Conservation (phyloP, 2,888 invertebrate genomes). For the Agriotes lineatus region DNA sequence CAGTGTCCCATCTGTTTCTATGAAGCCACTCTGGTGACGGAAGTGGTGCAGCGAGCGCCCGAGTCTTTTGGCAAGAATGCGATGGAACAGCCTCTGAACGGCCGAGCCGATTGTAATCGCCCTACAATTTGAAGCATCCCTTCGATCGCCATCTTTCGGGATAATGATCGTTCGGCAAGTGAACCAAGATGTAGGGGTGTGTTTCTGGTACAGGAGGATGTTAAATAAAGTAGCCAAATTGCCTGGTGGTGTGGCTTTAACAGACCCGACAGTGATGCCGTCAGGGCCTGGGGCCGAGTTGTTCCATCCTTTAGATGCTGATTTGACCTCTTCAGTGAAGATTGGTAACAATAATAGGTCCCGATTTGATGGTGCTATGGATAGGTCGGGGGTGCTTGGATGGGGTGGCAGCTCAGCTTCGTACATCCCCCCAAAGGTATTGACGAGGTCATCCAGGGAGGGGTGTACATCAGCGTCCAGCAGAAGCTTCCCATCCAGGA, state of each 20-base stretch:
- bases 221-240: not conserved
- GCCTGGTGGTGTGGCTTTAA: not conserved
- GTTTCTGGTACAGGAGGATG: not conserved
- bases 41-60: no score
- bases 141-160: no score
- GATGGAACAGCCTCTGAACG: no score
- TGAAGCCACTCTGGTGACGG: no score
- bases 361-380: not conserved
- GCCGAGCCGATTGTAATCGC: no score
- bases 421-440: not conserved
- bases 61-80: no score
- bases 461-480: no score
- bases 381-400: not conserved
- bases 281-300: no score
- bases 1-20: no score
- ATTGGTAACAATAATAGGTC: not conserved
- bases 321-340: not conserved
- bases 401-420: not conserved
- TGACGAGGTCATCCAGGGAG: not conserved
- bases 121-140: no score
- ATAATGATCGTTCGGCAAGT: no score
- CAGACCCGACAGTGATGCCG: not conserved
- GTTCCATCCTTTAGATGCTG: not conserved
- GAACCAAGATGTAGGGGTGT: no score
- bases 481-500: not conserved